Base-by-base conservation (phyloP, 2,113 vertebrate genomes). In the Labrus mixtus region DNA sequence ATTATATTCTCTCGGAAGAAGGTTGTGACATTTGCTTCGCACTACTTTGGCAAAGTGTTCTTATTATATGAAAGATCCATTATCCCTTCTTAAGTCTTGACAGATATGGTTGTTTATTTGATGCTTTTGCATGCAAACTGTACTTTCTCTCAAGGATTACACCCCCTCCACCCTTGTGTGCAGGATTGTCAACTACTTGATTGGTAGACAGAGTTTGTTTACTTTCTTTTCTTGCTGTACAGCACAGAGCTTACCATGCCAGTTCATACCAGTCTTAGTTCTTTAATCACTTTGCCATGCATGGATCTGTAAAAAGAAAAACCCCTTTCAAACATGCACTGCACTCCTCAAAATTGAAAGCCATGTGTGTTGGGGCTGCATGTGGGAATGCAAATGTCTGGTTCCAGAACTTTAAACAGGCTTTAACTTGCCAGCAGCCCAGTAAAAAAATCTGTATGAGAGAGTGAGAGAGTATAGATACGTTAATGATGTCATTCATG, bases 1-100 rank as follows among this genome's bases (percentile, higher is more conserved):
- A 85, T 88, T 80, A 83, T 48, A 69, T 68, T 55, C 68, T 45
- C 68, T 67, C 6, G 55, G 50, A 53, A 37, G 73, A 59, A 60
- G 58, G 15, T 53, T 33, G 73, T 7, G 33, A 64, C 82, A 74
- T 77, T 71, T 73, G 25, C 36, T 33, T 13, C 17, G 29, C 39
- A 29, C 51, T 23, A 19, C 60, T 78, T 62, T 45, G 29, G 58
- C 45, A 68, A 70, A 65, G 48, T 4, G n/a, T 57, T 74, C 48
- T 39, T n/a, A 62, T 55, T 43, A 68, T 29, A 23, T 45, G 50
- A 64, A 9, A n/a, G 55, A 46, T 70, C 57, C 23, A 37, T 70
- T 55, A 76, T 81, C 56, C 72, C 45, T 2, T 43, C 43, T 48
- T 36, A 65, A 48, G 29, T 56, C 57, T 8, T 2, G 46, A 4